Percentiles rank a stretch among this genome's conserved stretches.
Evolutionary conservation across 2,797 vertebrate genomes (phyloP).

Genomic region (Coranthus polyacanthus): DNA sequence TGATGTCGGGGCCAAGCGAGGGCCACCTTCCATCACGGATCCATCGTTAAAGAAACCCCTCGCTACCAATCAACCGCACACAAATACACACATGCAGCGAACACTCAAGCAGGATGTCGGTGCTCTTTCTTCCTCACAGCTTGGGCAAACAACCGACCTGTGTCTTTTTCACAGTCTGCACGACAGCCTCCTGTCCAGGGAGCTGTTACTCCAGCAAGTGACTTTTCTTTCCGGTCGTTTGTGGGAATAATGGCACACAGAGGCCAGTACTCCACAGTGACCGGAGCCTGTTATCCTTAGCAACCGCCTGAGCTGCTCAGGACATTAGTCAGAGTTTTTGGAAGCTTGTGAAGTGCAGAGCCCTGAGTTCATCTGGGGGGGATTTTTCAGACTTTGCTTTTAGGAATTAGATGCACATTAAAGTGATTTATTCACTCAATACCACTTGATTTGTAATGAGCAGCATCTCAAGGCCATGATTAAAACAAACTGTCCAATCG

Average conservation of each 20-base stretch:
- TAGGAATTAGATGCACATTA: slow-evolving; percentile 58
- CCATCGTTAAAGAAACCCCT: slow-evolving; percentile 41
- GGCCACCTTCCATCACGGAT: slow-evolving; percentile 34
- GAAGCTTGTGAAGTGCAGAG: slow-evolving; percentile 55
- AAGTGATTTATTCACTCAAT: slow-evolving; percentile 59
- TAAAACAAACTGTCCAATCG: slow-evolving; percentile 61
- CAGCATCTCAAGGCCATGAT: slow-evolving; percentile 55
- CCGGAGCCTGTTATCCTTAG: slow-evolving; percentile 79
- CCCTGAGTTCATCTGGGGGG: slow-evolving; percentile 24
- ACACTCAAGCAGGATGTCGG: slow-evolving; percentile 49
- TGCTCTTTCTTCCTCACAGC: slow-evolving; percentile 63
- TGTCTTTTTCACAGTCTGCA: slow-evolving; percentile 66
- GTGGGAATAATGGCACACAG: slow-evolving; percentile 75
- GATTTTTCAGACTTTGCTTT: slow-evolving; percentile 31
- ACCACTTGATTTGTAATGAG: slow-evolving; percentile 60
- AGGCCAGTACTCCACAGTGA: slow-evolving; percentile 63
- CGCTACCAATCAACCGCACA: slow-evolving; percentile 22
- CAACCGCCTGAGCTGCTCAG: slow-evolving; percentile 75
- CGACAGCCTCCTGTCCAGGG: slow-evolving; percentile 74
- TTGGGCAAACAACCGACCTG: slow-evolving; percentile 69
- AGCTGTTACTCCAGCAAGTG: slow-evolving; percentile 78
- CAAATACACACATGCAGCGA: slow-evolving; percentile 18
- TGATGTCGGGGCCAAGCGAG: slow-evolving; percentile 29
- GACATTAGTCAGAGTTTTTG: slow-evolving; percentile 74
- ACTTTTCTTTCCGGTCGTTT: slow-evolving; percentile 84